These are phyloP conservation scores for Glomeris maerens DNA, from an alignment of 1,140 invertebrate species.

Conservation along the genomic window DNA sequence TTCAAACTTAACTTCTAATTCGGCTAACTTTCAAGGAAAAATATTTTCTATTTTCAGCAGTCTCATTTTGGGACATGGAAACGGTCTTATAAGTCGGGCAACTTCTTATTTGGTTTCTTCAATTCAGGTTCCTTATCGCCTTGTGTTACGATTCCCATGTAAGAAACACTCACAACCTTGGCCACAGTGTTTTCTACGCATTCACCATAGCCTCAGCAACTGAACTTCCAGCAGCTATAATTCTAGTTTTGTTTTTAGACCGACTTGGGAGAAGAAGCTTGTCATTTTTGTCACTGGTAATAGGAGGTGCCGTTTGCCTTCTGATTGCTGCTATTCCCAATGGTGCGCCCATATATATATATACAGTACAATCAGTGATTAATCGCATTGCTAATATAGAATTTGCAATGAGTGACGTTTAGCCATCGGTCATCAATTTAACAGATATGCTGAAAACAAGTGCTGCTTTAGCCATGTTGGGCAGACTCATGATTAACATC, in stretches of 20 bases:
- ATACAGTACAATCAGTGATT: neutral
- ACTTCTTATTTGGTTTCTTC: no score
- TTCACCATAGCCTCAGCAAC: conserved; percentile 68
- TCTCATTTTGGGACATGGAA: no score
- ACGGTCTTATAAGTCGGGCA: no score
- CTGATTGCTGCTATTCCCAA: conserved; percentile 51
- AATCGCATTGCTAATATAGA: neutral
- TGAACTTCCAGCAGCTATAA: conserved; percentile 65
- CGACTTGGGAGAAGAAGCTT: conserved; percentile 69
- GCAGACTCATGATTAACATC: conserved; percentile 67
- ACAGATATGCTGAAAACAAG: conserved; percentile 22
- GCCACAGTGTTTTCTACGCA: conserved; percentile 65
- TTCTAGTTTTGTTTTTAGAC: conserved; percentile 61
- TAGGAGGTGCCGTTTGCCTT: conserved; percentile 65
- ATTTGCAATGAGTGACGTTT: neutral
- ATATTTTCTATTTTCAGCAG: no score
- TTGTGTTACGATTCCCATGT: no score
- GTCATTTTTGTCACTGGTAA: conserved; percentile 56
- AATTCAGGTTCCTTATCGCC: no score
- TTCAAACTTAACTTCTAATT: no score
- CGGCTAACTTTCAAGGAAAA: no score
- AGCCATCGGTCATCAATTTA: neutral
- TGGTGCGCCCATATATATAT: conserved; percentile 29
- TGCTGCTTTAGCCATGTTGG: conserved; percentile 54
- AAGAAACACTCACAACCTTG: no score